Conservation (phyloP, 2,113 vertebrate species). For the Spizaetus ornatus region DNA sequence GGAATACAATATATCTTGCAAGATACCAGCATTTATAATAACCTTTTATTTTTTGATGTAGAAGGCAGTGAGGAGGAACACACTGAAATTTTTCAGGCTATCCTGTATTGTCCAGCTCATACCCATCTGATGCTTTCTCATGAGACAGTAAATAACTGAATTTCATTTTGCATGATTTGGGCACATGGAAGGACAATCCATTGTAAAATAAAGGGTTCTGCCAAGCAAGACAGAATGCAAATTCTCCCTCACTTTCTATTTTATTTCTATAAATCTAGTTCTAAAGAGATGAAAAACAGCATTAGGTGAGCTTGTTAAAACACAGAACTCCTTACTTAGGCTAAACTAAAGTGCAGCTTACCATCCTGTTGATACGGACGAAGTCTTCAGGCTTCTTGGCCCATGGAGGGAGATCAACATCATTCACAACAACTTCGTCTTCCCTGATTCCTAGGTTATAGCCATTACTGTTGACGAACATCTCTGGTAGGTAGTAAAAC, state of each 20-base stretch:
- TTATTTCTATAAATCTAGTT: neutral
- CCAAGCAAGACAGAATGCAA: neutral
- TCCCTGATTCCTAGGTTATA: conserved; percentile 91
- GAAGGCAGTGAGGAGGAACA: neutral
- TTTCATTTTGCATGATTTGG: neutral
- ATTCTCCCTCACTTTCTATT: neutral
- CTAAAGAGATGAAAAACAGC: neutral
- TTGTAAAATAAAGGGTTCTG: neutral
- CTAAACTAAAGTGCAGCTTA: conserved; percentile 62
- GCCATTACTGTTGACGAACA: conserved; percentile 96
- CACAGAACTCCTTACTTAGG: neutral
- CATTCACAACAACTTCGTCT: conserved; percentile 84
- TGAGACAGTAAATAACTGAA: neutral
- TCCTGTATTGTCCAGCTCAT: neutral
- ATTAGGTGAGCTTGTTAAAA: neutral
- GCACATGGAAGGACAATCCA: neutral
- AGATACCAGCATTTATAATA: neutral
- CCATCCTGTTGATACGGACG: conserved; percentile 96
- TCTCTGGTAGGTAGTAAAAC: conserved; percentile 98
- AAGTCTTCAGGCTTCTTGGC: conserved; percentile 96
- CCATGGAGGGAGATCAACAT: conserved; percentile 93
- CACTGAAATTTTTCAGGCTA: neutral
- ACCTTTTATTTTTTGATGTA: neutral
- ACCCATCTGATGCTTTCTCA: neutral
- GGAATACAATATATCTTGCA: neutral